Percentiles rank a stretch among this genome's conserved stretches.
Evolutionary conservation across 2,113 vertebrate genomes (phyloP).

Genomic region (Halcyon senegalensis): DNA sequence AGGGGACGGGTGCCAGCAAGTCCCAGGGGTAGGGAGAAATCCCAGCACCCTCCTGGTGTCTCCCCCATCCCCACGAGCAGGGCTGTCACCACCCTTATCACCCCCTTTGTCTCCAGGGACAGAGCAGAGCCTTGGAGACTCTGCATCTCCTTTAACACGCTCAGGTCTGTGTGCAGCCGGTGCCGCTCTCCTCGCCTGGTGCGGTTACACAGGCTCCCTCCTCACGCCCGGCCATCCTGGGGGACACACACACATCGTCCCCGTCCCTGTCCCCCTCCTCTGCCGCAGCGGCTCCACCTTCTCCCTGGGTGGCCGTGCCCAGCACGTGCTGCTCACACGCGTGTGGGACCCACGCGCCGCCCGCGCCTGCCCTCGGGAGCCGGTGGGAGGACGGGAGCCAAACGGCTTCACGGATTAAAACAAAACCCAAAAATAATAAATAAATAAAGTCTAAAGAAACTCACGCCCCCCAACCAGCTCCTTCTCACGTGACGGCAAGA

Average conservation of each 20-base stretch:
- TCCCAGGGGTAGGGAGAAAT: neutral
- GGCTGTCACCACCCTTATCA: neutral
- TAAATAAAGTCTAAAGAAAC: neutral
- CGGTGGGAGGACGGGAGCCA: neutral
- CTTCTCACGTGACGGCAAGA: neutral
- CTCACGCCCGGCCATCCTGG: neutral
- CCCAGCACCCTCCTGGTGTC: neutral
- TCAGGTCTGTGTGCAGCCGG: neutral
- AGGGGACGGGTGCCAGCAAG: no score
- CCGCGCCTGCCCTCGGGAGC: neutral
- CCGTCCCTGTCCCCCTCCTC: neutral
- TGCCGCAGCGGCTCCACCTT: neutral
- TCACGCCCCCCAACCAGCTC: neutral
- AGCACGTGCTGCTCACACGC: neutral
- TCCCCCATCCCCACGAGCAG: neutral
- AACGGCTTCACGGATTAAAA: neutral
- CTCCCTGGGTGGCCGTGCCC: neutral
- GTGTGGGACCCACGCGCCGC: neutral
- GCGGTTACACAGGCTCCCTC: neutral
- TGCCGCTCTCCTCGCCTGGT: fast-evolving
- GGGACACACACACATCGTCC: neutral
- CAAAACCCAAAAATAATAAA: neutral
- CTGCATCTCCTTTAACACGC: neutral
- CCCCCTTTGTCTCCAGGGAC: neutral
- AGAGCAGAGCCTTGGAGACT: neutral